phyloP scores from a whole-genome alignment of 2,888 invertebrate genomes.

The Watsonalla binaria region DNA sequence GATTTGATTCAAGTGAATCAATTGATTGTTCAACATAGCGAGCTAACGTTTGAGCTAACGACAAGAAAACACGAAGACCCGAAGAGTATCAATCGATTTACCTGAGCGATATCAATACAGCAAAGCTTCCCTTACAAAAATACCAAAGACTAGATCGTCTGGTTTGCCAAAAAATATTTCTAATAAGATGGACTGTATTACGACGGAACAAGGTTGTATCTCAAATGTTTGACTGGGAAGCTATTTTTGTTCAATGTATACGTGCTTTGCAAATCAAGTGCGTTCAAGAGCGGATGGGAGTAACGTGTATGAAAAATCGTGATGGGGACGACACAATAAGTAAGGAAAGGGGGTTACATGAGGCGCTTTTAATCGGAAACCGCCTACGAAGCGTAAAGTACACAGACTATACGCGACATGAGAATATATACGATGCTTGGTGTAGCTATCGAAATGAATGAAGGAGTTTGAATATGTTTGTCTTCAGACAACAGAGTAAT shows the following conservation, averaged over 20 bases:
- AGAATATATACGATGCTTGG: background rate
- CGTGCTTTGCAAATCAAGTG: constrained; percentile 77
- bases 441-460: background rate
- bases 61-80: constrained; percentile 50
- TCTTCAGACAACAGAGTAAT: no score
- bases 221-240: constrained; percentile 18
- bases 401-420: constrained; percentile 12
- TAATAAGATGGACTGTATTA: constrained; percentile 27
- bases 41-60: no score
- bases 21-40: constrained; percentile 28
- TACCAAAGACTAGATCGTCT: constrained; percentile 44
- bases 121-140: constrained; percentile 59
- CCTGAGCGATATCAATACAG: constrained; percentile 59
- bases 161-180: constrained; percentile 34
- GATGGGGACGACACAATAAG: constrained; percentile 70
- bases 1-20: constrained; percentile 1
- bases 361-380: constrained; percentile 70
- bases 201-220: constrained; percentile 42
- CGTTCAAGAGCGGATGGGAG: constrained; percentile 70
- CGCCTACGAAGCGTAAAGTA: constrained; percentile 22
- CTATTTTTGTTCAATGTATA: constrained; percentile 35
- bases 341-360: constrained; percentile 51
- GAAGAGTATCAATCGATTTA: constrained; percentile 49
- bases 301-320: constrained; percentile 73
- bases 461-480: no score